A percentile compares a stretch with the other conserved stretches of the same genome.
phyloP scores from a whole-genome alignment of 1,140 invertebrate species.

The Centruroides vittatus region DNA sequence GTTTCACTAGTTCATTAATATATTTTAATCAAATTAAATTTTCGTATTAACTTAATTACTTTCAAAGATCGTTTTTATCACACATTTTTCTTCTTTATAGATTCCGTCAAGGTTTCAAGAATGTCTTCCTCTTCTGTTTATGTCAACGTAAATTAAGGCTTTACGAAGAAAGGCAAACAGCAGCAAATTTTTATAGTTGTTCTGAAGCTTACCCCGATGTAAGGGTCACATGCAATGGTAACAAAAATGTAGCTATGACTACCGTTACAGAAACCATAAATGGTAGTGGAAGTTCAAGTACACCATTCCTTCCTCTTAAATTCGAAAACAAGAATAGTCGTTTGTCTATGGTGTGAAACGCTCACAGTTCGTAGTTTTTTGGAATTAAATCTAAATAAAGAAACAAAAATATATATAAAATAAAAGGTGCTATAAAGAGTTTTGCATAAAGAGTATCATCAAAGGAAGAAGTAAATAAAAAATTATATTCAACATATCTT shows the following conservation, averaged over 20 bases:
- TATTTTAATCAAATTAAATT: too few relatives aligned
- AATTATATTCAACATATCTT: too few relatives aligned
- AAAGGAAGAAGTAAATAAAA: too few relatives aligned
- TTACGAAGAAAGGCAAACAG: conserved; percentile 14
- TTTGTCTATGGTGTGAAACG: too few relatives aligned
- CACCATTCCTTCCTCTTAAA: conserved; percentile 5
- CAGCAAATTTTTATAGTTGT: conserved; percentile 17
- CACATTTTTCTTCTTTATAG: conserved; percentile 32
- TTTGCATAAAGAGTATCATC: too few relatives aligned
- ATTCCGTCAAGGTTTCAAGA: conserved; percentile 72
- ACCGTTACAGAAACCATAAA: conserved; percentile 17
- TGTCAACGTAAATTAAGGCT: conserved; percentile 27
- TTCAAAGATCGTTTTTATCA: background rate
- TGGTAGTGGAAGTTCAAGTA: conserved; percentile 12
- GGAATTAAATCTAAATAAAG: too few relatives aligned
- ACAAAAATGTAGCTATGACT: conserved; percentile 11
- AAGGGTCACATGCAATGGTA: conserved; percentile 19
- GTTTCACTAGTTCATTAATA: too few relatives aligned
- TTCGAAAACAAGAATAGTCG: too few relatives aligned
- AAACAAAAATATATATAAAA: too few relatives aligned
- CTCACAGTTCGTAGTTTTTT: too few relatives aligned
- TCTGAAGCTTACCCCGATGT: conserved; percentile 19
- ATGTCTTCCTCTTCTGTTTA: conserved; percentile 69
- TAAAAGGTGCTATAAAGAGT: too few relatives aligned
- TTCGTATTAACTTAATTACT: too few relatives aligned